Percentiles rank a stretch among this genome's conserved stretches.
Evolutionary conservation across 2,888 invertebrate species (phyloP).

Genomic region (Ptilodon capucinus): DNA sequence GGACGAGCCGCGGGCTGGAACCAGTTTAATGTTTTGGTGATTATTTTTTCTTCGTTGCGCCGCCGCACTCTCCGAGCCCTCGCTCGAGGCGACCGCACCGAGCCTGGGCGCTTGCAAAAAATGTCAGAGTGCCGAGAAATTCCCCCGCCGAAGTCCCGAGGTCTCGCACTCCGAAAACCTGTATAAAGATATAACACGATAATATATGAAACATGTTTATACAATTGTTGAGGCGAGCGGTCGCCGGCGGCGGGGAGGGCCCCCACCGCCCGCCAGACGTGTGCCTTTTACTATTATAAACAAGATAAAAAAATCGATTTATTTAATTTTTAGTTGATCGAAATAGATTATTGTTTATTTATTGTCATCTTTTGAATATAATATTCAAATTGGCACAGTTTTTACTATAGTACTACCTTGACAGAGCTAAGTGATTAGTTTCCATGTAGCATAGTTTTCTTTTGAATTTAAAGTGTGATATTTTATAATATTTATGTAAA

Average conservation of each 20-base stretch:
- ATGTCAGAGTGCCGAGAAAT: conserved; percentile 51
- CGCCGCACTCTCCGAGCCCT: conserved; percentile 42
- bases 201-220: conserved; percentile 58
- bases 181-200: conserved; percentile 59
- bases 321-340: conserved; percentile 81
- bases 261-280: conserved; percentile 52
- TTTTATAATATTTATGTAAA: conserved; percentile 81
- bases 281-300: conserved; percentile 78
- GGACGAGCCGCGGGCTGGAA: conserved; percentile 65
- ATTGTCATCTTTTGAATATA: conserved; percentile 77
- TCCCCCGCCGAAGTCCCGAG: conserved; percentile 66
- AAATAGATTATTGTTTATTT: conserved; percentile 81
- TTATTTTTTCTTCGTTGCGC: conserved; percentile 71
- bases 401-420: conserved; percentile 77
- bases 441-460: conserved; percentile 76
- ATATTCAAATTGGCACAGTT: conserved; percentile 80
- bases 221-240: conserved; percentile 40
- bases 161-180: conserved; percentile 56
- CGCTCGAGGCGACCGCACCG: conserved; percentile 50
- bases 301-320: conserved; percentile 75
- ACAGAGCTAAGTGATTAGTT: conserved; percentile 78
- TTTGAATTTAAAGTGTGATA: conserved; percentile 83
- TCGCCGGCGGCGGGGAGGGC: conserved; percentile 37
- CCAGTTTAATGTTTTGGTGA: conserved; percentile 74
- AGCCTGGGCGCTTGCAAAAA: conserved; percentile 60